Base-by-base conservation (phyloP, 2,113 vertebrate species). In the Lamprologus tigripictilis region DNA sequence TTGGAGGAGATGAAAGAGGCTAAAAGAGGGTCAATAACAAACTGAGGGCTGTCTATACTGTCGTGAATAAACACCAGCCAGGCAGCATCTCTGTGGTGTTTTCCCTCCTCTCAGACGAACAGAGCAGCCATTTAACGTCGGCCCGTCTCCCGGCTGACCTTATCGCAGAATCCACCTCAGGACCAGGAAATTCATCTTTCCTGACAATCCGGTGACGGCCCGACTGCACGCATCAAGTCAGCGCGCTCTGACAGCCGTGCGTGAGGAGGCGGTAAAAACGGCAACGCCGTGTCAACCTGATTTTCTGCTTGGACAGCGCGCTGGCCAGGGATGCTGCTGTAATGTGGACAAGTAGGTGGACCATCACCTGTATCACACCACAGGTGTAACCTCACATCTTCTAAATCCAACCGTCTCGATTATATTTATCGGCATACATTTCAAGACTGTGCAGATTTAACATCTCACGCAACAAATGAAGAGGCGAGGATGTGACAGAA, bases 131-230 rank as follows among this genome's bases (percentile, higher is more conserved):
- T 85, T 54, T 83, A 68, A 85, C 71, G 7, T 19, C 0, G 10
- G n/a, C 8, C n/a, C 11, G 16, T 58, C 83, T 89, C 89, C 76
- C 26, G 0, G 66, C 31, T 81, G 91, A 92, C 91, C 91, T 90
- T 81, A 88, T 89, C 85, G 0, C 37, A 57, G 47, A 14, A 85
- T 85, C 82, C 84, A 78, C 83, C 81, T 84, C 78, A 9, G 53
- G 51, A 89, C 28, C n/a, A 45, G 85, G 81, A 90, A 90, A 89
- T 83, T 86, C 86, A 90, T 94, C 88, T 90, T 88, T 87, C 83
- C 87, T 92, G 91, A 92, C 91, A 93, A 66, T 86, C 88, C 81
- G 16, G 86, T 85, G 87, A 90, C 17, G 4, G 33, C 26, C 58
- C 57, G 47, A 85, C 88, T 85, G 63, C 55, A 19, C 33, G 68